These are phyloP conservation scores for Aptenodytes forsteri DNA, from an alignment of 2,113 vertebrate genomes.

Conservation along the genomic window DNA sequence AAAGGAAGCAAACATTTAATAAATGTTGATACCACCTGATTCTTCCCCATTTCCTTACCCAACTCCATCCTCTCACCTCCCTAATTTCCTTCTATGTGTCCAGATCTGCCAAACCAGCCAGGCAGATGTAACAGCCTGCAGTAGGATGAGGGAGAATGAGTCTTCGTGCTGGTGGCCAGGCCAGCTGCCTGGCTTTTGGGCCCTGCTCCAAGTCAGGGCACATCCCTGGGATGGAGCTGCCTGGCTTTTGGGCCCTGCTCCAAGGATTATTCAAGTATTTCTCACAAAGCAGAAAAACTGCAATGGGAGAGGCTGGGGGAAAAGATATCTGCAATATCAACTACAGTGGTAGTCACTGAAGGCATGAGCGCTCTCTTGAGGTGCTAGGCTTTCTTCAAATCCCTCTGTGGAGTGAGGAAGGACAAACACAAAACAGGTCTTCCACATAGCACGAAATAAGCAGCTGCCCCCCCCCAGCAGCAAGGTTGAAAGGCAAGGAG, in stretches of 20 bases:
- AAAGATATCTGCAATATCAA: not conserved
- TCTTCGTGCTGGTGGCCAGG: not conserved
- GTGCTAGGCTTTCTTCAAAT: not conserved
- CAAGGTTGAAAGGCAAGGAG: not conserved
- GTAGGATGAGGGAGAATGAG: not conserved
- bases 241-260: not conserved
- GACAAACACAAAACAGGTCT: not conserved
- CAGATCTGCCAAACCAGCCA: not conserved
- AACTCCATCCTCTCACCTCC: not conserved
- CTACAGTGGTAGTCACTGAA: not conserved
- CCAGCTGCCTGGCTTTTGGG: not conserved
- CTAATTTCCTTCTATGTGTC: not conserved
- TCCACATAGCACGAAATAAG: not conserved
- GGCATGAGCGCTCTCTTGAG: not conserved
- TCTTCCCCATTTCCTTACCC: not conserved
- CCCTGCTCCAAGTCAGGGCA: not conserved
- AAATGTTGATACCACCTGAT: not conserved
- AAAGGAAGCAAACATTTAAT: not conserved
- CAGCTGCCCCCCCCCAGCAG: not conserved
- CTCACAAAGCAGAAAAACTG: not conserved
- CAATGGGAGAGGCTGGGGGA: not conserved
- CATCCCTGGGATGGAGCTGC: not conserved
- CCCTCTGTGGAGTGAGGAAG: not conserved
- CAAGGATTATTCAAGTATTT: not conserved
- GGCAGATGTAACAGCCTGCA: not conserved